Conservation (phyloP, 2,888 invertebrate species). For the Synanthedon vespiformis region DNA sequence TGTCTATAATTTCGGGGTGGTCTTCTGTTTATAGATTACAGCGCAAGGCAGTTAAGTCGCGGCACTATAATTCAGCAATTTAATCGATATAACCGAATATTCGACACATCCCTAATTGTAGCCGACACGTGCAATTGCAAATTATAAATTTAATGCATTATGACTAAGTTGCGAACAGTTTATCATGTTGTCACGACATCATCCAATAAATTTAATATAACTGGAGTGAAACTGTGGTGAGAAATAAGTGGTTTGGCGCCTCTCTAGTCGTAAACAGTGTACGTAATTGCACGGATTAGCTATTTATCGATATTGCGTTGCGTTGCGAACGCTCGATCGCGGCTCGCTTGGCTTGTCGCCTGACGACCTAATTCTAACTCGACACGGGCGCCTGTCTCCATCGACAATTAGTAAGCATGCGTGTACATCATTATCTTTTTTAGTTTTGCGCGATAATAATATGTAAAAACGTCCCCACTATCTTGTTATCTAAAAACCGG, state of each 20-base stretch:
- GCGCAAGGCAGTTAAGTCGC: too few relatives aligned
- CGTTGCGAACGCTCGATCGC: conserved; percentile 23
- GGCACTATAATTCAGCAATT: too few relatives aligned
- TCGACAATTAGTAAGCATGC: conserved; percentile 35
- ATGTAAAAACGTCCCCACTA: not conserved
- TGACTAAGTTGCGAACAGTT: not conserved
- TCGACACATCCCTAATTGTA: not conserved
- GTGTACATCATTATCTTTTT: conserved; percentile 41
- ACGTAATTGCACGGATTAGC: conserved; percentile 21
- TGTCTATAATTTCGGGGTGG: too few relatives aligned
- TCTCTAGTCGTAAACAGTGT: conserved; percentile 14
- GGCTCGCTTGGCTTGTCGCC: conserved; percentile 33
- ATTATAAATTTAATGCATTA: not conserved
- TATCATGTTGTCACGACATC: not conserved
- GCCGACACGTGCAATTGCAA: not conserved
- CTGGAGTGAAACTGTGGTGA: not conserved
- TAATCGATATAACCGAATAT: not conserved
- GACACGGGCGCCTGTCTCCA: conserved; percentile 39
- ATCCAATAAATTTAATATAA: not conserved
- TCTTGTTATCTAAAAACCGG: not conserved
- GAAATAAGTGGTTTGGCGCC: conserved; percentile 18
- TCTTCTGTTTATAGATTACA: too few relatives aligned
- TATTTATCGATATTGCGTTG: conserved; percentile 37
- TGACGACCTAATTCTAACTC: conserved; percentile 35
- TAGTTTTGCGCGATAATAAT: conserved; percentile 15